A percentile compares a stretch with the other conserved stretches of the same genome.
Conservation (phyloP, 2,888 invertebrate species). For the Tachina fera region DNA sequence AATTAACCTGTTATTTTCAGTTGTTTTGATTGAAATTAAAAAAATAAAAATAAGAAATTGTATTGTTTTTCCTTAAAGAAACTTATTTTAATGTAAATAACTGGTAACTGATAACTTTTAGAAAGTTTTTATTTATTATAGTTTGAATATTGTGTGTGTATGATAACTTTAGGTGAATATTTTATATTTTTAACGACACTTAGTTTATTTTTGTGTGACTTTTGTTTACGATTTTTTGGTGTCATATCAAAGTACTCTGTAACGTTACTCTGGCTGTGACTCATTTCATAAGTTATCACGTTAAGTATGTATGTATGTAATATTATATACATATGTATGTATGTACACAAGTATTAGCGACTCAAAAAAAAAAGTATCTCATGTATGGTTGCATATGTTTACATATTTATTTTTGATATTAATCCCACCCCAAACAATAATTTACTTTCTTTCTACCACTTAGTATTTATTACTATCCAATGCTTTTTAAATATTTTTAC, state of each 20-base stretch:
- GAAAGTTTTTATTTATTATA: too few relatives aligned
- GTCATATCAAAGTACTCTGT: conserved; percentile 23
- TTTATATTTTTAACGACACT: too few relatives aligned
- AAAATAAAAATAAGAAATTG: too few relatives aligned
- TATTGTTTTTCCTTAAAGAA: too few relatives aligned
- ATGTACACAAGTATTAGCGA: neutral
- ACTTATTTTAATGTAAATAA: too few relatives aligned
- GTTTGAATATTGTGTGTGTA: too few relatives aligned
- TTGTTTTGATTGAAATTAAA: too few relatives aligned
- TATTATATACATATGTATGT: neutral
- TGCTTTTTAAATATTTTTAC: conserved; percentile 34
- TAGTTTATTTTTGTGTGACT: too few relatives aligned
- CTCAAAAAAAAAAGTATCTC: neutral
- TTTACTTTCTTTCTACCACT: conserved; percentile 50
- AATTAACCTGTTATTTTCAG: too few relatives aligned
- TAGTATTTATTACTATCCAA: conserved; percentile 15
- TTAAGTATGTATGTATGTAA: conserved; percentile 42
- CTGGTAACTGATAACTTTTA: too few relatives aligned
- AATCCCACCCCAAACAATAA: conserved; percentile 44
- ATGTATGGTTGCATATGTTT: conserved; percentile 7
- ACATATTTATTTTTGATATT: conserved; percentile 1
- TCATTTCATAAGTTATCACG: conserved; percentile 61
- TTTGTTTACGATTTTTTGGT: neutral
- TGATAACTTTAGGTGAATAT: too few relatives aligned
- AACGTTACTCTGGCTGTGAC: conserved; percentile 41